phyloP scores from a whole-genome alignment of 1,140 invertebrate genomes.

The Drosophila arizonae region DNA sequence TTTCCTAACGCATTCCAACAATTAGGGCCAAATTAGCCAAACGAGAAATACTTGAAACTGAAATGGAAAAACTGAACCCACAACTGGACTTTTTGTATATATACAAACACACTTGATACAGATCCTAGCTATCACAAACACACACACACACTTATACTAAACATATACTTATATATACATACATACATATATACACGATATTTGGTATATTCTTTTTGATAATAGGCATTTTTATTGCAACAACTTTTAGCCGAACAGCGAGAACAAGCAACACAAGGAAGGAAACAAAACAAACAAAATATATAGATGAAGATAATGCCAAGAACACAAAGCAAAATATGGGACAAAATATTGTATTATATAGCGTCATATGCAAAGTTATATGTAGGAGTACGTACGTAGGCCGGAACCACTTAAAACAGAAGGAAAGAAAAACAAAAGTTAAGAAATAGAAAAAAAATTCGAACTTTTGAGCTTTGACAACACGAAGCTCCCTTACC shows the following conservation, averaged over 20 bases:
- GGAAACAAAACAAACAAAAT: constrained; percentile 1
- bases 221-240: constrained; percentile 63
- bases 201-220: constrained; percentile 72
- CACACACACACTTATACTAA: neutral
- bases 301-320: neutral
- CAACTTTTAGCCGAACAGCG: constrained; percentile 46
- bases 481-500: neutral
- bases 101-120: constrained; percentile 1
- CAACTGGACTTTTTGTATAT: constrained; percentile 53
- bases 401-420: constrained; percentile 17
- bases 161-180: constrained; percentile 15
- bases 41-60: constrained; percentile 21
- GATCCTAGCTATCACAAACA: constrained; percentile 8
- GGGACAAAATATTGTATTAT: constrained; percentile 55
- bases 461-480: neutral
- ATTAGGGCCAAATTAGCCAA: constrained; percentile 23
- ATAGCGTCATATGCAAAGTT: constrained; percentile 37
- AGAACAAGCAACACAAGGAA: neutral
- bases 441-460: neutral
- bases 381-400: constrained; percentile 21
- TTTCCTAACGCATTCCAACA: neutral
- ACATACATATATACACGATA: constrained; percentile 36
- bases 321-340: constrained; percentile 16
- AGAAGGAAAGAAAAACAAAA: neutral
- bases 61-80: constrained; percentile 19